Evolutionary conservation across 35 echinoderm and acorn worm species (phyloP).

Genomic region (Diadema setosum): DNA sequence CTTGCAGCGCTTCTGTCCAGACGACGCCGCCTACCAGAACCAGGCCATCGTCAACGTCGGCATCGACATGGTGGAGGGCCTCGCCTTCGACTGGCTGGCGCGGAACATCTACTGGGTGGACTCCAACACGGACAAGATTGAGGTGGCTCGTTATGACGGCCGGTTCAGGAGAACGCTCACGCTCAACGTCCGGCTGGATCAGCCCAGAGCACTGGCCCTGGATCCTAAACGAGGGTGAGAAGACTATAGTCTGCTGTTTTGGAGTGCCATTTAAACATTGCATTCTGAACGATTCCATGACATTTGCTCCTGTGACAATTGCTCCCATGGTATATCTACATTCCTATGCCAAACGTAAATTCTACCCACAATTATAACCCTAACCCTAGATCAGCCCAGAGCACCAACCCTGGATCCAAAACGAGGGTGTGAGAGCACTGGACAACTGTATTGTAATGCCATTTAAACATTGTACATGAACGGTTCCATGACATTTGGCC

Average conservation of each 20-base stretch:
- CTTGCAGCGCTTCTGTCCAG: conserved; percentile 60
- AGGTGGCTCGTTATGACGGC: conserved; percentile 75
- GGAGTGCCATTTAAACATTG: too few relatives aligned
- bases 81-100: conserved; percentile 95
- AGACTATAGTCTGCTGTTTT: too few relatives aligned
- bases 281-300: too few relatives aligned
- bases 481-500: too few relatives aligned
- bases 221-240: conserved; percentile 87
- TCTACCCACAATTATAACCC: too few relatives aligned
- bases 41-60: neutral
- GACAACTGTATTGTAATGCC: too few relatives aligned
- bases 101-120: conserved; percentile 89
- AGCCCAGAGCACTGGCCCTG: conserved; percentile 67
- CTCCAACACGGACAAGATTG: conserved; percentile 59
- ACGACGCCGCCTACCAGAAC: conserved; percentile 4
- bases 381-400: conserved; percentile 76
- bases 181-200: conserved; percentile 52
- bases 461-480: too few relatives aligned
- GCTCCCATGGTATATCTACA: too few relatives aligned
- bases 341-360: too few relatives aligned
- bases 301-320: too few relatives aligned
- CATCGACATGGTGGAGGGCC: conserved; percentile 70
- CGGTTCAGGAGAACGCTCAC: conserved; percentile 21
- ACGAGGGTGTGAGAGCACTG: too few relatives aligned
- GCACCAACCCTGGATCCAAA: conserved; percentile 82